phyloP scores from a whole-genome alignment of 2,888 invertebrate genomes.

The Marasmarcha lunaedactyla region DNA sequence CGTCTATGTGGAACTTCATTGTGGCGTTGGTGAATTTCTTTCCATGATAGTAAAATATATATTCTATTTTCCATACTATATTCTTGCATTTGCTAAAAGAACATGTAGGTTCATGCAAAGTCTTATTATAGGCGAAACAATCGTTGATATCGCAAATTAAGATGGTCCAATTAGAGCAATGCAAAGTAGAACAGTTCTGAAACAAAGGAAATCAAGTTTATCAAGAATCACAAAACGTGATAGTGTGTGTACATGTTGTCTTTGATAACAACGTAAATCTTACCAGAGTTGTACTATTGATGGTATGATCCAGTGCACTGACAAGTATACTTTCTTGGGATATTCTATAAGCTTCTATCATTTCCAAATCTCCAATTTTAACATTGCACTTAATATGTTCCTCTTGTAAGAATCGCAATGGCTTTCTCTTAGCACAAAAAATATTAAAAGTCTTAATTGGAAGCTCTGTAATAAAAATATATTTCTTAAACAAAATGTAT shows the following conservation, averaged over 20 bases:
- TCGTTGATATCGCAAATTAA: constrained; percentile 26
- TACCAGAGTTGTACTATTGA: constrained; percentile 39
- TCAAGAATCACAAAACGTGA: no score
- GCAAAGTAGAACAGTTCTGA: constrained; percentile 46
- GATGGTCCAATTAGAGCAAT: constrained; percentile 47
- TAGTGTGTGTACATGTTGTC: no score
- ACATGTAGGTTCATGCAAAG: constrained; percentile 36
- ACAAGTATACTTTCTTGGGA: constrained; percentile 32
- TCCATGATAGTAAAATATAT: constrained; percentile 38
- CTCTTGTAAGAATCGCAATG: constrained; percentile 37
- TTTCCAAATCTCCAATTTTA: constrained; percentile 43
- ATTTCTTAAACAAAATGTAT: constrained; percentile 1
- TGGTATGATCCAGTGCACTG: constrained; percentile 31
- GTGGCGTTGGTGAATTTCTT: constrained; percentile 39
- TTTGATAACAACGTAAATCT: constrained; percentile 2
- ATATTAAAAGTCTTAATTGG: constrained; percentile 34
- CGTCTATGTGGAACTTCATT: constrained; percentile 33
- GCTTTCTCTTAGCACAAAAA: constrained; percentile 40
- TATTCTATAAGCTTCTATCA: constrained; percentile 37
- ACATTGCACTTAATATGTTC: constrained; percentile 37
- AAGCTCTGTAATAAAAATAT: constrained; percentile 34
- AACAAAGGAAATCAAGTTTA: constrained; percentile 17
- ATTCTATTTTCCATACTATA: constrained; percentile 39
- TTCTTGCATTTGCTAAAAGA: constrained; percentile 36
- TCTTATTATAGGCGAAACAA: constrained; percentile 36